phyloP scores from a whole-genome alignment of 1,140 invertebrate genomes.

The Hetaerina americana region DNA sequence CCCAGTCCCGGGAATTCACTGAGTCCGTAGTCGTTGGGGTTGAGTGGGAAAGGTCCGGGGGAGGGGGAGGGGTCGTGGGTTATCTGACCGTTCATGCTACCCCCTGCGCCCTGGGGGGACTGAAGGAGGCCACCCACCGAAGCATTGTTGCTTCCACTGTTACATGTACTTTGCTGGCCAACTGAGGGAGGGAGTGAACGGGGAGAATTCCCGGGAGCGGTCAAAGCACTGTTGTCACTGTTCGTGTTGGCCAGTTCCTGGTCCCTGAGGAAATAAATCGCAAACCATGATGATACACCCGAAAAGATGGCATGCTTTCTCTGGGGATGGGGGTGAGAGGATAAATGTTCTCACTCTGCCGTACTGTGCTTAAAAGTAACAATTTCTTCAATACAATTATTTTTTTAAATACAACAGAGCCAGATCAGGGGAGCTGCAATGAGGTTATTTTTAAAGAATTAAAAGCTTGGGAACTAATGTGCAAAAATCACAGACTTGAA shows the following conservation, averaged over 20 bases:
- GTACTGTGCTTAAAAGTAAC: no score
- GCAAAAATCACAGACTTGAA: no score
- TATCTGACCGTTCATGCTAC: slow-evolving; percentile 8
- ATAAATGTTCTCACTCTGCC: no score
- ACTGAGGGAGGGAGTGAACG: not conserved
- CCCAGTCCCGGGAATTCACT: slow-evolving; percentile 25
- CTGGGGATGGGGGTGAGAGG: no score
- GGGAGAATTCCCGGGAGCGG: slow-evolving; percentile 5
- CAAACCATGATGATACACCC: no score
- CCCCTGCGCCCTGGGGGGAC: slow-evolving; percentile 21
- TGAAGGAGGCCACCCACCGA: slow-evolving; percentile 32
- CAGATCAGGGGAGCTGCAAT: no score
- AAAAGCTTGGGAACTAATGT: no score
- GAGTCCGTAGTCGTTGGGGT: not conserved
- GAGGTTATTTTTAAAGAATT: no score
- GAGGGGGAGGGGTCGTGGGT: not conserved
- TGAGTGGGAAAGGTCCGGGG: not conserved
- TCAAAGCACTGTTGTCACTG: not conserved
- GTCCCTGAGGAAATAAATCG: not conserved
- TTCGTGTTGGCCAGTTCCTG: not conserved
- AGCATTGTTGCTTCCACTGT: slow-evolving; percentile 30
- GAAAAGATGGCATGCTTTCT: no score
- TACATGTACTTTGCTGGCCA: not conserved
- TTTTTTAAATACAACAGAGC: no score
- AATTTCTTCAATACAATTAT: no score